Base-by-base conservation (phyloP, 1,140 invertebrate genomes). In the Leptoteleia sp. region DNA sequence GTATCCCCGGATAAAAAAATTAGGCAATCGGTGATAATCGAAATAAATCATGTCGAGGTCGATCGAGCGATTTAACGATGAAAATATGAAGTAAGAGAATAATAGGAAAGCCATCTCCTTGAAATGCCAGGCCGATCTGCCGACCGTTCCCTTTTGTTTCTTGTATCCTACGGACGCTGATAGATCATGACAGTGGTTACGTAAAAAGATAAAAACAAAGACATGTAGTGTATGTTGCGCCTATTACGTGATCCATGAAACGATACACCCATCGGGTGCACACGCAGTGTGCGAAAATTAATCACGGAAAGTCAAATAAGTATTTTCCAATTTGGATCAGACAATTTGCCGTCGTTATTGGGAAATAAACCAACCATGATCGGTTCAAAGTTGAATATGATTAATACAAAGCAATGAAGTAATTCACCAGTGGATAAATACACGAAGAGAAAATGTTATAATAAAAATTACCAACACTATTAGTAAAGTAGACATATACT, bases 71-170 rank as follows among this genome's bases (percentile, higher is more conserved):
- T n/a, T n/a, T n/a, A 19, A 3, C 55, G 55, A 50, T 50, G 70
- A 64, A 70, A 75, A 75, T 59, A 64, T 67, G 33, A 61, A 76
- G 72, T 73, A 62, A 61, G 45, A 76, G 61, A 76, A 68, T 76
- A 73, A 76, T 72, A 76, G 72, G 78, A 80, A 80, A 80, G 72
- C 67, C 78, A 80, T 80, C 78, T 80, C 78, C 78, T 80, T 80
- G 78, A 80, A 80, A 80, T 73, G 72, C 68, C 78, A 80, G 57
- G 43, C 50, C 48, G 62, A 79, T 73, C 62, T 68, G 62, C 50
- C 68, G 64, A 54, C 68, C 79, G 65, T 73, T 80, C 79, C 61
- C 79, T 77, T 77, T 80, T 80, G 62, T 80, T 73, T 73, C 73
- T 76, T 17, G 55, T 73, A 72, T 73, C 62, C 62, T 45, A 50